phyloP scores from a whole-genome alignment of 2,888 invertebrate genomes.

The Carcina quercana region DNA sequence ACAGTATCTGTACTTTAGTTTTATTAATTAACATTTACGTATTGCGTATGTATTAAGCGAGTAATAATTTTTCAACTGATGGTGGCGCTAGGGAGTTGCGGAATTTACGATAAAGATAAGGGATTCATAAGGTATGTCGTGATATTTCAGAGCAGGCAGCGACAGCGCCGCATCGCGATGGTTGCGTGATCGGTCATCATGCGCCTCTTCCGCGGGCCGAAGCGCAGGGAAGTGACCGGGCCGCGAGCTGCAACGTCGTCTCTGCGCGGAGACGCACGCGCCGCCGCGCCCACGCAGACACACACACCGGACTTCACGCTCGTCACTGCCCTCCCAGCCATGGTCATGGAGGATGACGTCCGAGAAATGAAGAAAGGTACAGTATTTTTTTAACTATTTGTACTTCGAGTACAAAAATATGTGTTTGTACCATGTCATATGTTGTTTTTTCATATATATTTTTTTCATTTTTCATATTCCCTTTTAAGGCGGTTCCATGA shows the following conservation, averaged over 20 bases:
- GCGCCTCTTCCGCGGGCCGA: slow-evolving; percentile 78
- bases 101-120: no score
- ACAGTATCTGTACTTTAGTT: no score
- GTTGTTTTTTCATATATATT: no score
- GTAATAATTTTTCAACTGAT: no score
- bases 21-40: no score
- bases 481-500: no score
- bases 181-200: slow-evolving; percentile 72
- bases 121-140: no score
- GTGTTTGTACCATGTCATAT: no score
- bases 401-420: no score
- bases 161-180: slow-evolving; percentile 56
- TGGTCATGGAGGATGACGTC: slow-evolving; percentile 82
- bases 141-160: slow-evolving; percentile 31
- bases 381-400: background rate
- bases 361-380: slow-evolving; percentile 76
- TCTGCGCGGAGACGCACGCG: slow-evolving; percentile 48
- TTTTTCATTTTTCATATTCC: no score
- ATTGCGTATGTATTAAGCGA: no score
- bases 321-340: slow-evolving; percentile 85
- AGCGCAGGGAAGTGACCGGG: slow-evolving; percentile 77
- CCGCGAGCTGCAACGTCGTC: slow-evolving; percentile 62
- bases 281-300: slow-evolving; percentile 38
- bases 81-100: no score
- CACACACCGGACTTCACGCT: slow-evolving; percentile 80